These are phyloP conservation scores for Coptodon rendalli DNA, from an alignment of 2,113 vertebrate genomes.

Conservation along the genomic window DNA sequence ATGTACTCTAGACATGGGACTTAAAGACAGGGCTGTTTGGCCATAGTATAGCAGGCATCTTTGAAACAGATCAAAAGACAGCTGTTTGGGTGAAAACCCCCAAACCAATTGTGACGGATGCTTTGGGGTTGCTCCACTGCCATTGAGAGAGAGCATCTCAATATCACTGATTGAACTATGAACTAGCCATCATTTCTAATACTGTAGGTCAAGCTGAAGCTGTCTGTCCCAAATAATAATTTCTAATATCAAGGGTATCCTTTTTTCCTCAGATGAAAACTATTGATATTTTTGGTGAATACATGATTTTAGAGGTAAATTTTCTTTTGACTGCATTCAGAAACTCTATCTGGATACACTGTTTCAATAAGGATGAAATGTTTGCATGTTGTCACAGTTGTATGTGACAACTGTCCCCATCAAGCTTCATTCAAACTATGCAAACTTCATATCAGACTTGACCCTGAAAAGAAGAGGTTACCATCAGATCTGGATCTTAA, in stretches of 20 bases:
- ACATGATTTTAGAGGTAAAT: not conserved
- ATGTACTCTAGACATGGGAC: not conserved
- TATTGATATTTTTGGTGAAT: not conserved
- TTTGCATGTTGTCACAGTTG: not conserved
- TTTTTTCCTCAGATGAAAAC: not conserved
- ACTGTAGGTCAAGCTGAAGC: not conserved
- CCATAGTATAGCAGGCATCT: not conserved
- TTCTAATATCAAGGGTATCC: not conserved
- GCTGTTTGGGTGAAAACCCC: not conserved
- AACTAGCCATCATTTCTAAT: not conserved
- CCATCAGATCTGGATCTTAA: not conserved
- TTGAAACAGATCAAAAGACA: not conserved
- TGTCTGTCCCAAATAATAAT: not conserved
- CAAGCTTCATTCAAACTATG: not conserved
- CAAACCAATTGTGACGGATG: not conserved
- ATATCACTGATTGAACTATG: not conserved
- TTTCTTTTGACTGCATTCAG: not conserved
- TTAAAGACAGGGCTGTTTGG: not conserved
- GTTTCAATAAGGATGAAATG: not conserved
- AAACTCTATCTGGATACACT: rapidly evolving
- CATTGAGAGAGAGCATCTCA: not conserved
- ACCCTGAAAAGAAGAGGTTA: constrained; percentile 11
- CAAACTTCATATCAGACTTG: not conserved
- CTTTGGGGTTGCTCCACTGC: not conserved
- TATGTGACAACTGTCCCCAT: not conserved